Evolutionary conservation across 1,140 invertebrate species (phyloP).

Genomic region (Cherax quadricarinatus): DNA sequence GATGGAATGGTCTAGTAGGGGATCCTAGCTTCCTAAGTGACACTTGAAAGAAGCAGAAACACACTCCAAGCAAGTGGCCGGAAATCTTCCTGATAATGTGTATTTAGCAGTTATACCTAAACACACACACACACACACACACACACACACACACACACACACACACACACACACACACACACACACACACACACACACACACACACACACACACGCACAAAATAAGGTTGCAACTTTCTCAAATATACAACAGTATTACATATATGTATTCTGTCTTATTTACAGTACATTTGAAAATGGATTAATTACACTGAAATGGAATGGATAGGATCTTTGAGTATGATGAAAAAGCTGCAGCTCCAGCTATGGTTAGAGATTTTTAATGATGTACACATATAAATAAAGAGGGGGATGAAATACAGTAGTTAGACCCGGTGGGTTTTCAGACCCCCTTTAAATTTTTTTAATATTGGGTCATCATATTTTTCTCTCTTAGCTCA

Average conservation of each 20-base stretch:
- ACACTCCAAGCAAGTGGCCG: too few relatives aligned
- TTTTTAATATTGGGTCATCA: too few relatives aligned
- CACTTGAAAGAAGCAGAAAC: too few relatives aligned
- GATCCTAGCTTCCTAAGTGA: too few relatives aligned
- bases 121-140: conserved; percentile 17
- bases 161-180: conserved; percentile 17
- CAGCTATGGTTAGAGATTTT: neutral
- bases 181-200: conserved; percentile 12
- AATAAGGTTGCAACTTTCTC: neutral
- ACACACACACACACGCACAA: conserved; percentile 14
- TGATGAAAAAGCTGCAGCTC: neutral
- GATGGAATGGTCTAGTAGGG: too few relatives aligned
- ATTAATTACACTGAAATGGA: conserved; percentile 10
- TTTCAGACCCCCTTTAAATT: neutral
- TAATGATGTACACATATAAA: neutral
- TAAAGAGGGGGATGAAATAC: neutral
- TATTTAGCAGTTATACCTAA: neutral
- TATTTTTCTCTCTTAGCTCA: too few relatives aligned
- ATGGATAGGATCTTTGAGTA: conserved; percentile 1
- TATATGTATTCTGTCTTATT: neutral
- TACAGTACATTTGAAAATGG: neutral
- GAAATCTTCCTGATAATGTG: neutral
- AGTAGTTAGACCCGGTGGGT: neutral
- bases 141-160: conserved; percentile 20
- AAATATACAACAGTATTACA: neutral